phyloP scores from a whole-genome alignment of 2,113 vertebrate species.

The Puffinus mauretanicus region DNA sequence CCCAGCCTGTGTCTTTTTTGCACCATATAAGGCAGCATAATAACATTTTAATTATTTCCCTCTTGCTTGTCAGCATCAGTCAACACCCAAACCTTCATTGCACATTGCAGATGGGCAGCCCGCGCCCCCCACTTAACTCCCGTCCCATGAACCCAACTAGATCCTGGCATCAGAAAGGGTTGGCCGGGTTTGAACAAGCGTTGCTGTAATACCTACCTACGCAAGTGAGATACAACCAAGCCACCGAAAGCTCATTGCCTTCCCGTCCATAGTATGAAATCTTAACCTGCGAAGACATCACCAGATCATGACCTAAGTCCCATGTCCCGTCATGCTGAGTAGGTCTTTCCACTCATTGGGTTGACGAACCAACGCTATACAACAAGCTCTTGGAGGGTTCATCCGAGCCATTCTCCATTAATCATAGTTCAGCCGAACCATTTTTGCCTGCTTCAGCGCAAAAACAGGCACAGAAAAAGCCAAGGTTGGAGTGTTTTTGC shows the following conservation, averaged over 20 bases:
- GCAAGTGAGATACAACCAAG: slow-evolving; percentile 70
- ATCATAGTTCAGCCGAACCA: neutral
- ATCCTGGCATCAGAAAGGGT: neutral
- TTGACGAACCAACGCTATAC: neutral
- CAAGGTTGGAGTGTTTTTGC: neutral
- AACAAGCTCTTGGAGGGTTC: neutral
- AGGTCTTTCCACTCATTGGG: neutral
- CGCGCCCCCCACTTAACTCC: neutral
- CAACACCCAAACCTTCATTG: neutral
- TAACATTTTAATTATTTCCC: slow-evolving; percentile 17
- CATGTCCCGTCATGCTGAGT: neutral
- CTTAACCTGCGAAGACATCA: slow-evolving; percentile 60
- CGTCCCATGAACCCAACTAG: neutral
- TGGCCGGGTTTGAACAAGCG: neutral
- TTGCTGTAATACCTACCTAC: slow-evolving; percentile 60
- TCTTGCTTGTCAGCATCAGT: neutral
- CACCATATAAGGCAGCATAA: neutral
- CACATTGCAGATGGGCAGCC: neutral
- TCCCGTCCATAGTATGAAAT: slow-evolving; percentile 63
- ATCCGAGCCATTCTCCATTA: neutral
- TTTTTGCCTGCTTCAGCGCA: neutral
- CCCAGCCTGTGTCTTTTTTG: neutral
- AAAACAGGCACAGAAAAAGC: rapidly evolving
- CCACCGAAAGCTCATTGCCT: slow-evolving; percentile 21
- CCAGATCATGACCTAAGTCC: too few relatives aligned